phyloP scores from a whole-genome alignment of 2,797 vertebrate species.

The Astyanax mexicanus region DNA sequence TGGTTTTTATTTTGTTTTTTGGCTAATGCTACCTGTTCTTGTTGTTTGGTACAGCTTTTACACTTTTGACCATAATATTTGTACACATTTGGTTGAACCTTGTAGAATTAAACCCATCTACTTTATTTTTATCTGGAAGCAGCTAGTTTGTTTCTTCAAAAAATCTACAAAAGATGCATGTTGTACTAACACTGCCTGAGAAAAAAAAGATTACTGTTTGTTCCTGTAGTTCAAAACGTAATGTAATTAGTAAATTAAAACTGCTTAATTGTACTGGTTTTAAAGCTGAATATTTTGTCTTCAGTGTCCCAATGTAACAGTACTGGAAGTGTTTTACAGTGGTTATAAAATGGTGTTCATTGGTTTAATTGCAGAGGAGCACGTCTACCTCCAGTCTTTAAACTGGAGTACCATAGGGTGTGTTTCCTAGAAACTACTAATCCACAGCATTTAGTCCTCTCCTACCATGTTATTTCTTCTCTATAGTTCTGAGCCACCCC shows the following conservation, averaged over 20 bases:
- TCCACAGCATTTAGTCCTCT: slow-evolving; percentile 38
- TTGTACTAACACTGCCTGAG: no score
- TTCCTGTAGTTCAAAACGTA: neutral
- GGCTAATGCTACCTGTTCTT: no score
- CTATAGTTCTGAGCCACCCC: slow-evolving; percentile 14
- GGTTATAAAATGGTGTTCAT: neutral
- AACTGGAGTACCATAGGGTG: neutral
- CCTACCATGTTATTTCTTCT: slow-evolving; percentile 18
- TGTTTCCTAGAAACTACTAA: slow-evolving; percentile 43
- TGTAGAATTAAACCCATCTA: no score
- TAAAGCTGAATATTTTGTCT: neutral
- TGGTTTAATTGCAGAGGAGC: neutral
- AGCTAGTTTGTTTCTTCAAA: no score
- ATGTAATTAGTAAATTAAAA: neutral
- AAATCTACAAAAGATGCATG: no score
- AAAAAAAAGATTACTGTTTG: no score
- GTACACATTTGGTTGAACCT: no score
- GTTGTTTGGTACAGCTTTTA: no score
- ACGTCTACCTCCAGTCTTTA: neutral
- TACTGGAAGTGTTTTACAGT: neutral
- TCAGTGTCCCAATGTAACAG: neutral
- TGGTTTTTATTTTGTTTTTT: no score
- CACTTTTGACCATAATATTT: no score
- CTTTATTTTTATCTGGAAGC: no score
- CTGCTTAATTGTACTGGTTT: neutral